Base-by-base conservation (phyloP, 2,797 vertebrate species). In the Lepus oiostolus region DNA sequence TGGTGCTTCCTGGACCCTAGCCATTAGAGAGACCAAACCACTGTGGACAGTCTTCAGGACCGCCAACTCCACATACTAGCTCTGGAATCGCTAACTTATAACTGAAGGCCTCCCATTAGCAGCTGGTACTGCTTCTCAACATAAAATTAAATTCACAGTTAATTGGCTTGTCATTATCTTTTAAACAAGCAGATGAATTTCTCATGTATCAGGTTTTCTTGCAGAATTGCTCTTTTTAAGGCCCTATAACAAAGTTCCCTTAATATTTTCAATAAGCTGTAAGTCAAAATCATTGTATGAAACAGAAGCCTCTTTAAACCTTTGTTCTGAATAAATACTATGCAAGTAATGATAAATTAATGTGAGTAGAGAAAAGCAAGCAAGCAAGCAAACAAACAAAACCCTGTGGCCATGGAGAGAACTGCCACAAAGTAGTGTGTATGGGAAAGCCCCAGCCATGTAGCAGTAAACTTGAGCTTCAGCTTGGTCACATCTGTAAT, bases 401-500 rank as follows among this genome's bases (percentile, higher is more conserved):
- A 9, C 5, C 32, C 67, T 16, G 16, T 85, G 38, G 13, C 67
- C 82, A 88, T 14, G 47, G 94, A 79, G 28, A 91, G 85, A 72
- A 81, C 58, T 60, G 62, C 77, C 76, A 84, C 2, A 11, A 24
- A 88, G 30, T n/a, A 26, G 24, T 19, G 11, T 76, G 16, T 38
- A 75, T 38, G 21, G 38, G 86, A 83, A 89, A 90, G 70, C 8
- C 42, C 42, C 42, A 47, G 42, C 42, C 42, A 47, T 47, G 42
- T 47, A 58, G 13, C 54, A 58, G 54, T 21, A 58, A 58, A 47
- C 72, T 86, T 90, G 63, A 84, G 91, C 74, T 71, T 75, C 38
- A 88, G 50, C 76, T 77, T 76, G 38, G 24, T 77, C 76, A 84
- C 92, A 97, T 97, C 93, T 96, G 90, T 72, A 93, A 82, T 90